Percentiles rank a stretch among this genome's conserved stretches.
Evolutionary conservation across 2,888 invertebrate genomes (phyloP).

Genomic region (Syrphus vitripennis): DNA sequence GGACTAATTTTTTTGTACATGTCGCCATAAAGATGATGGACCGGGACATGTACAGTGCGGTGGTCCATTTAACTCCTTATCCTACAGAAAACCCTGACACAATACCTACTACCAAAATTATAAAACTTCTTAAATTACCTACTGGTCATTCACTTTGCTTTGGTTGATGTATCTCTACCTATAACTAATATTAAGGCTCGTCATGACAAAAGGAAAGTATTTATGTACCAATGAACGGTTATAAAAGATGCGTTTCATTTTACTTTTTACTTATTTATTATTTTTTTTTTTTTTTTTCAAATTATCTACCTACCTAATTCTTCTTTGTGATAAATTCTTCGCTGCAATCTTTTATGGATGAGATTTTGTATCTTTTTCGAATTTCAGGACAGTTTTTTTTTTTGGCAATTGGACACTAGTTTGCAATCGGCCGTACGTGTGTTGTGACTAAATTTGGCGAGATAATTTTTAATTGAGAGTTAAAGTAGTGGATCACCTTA

Average conservation of each 20-base stretch:
- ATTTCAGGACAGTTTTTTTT: background rate
- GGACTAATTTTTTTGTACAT: conserved; percentile 2
- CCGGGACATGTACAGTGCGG: conserved; percentile 47
- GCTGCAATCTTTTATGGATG: conserved; percentile 12
- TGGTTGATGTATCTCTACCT: conserved; percentile 23
- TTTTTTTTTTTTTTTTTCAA: background rate
- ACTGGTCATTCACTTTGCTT: conserved; percentile 65
- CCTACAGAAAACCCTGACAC: conserved; percentile 44
- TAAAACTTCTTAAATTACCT: conserved; percentile 60
- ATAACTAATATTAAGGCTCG: conserved; percentile 12
- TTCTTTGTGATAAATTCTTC: conserved; percentile 36
- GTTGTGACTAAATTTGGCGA: conserved; percentile 51
- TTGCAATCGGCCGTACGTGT: conserved; percentile 29
- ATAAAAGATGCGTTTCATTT: conserved; percentile 40
- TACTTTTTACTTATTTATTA: background rate
- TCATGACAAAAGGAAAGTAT: conserved; percentile 25
- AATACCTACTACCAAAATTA: conserved; percentile 37
- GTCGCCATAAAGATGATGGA: conserved; percentile 59
- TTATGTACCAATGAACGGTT: conserved; percentile 56
- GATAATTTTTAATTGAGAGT: conserved; percentile 68
- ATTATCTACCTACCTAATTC: conserved; percentile 1
- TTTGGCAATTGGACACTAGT: conserved; percentile 13
- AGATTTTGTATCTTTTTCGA: conserved; percentile 28
- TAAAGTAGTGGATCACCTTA: conserved; percentile 63
- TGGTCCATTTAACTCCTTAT: conserved; percentile 54